Base-by-base conservation (phyloP, 2,888 invertebrate genomes). In the Oasisia sp. region DNA sequence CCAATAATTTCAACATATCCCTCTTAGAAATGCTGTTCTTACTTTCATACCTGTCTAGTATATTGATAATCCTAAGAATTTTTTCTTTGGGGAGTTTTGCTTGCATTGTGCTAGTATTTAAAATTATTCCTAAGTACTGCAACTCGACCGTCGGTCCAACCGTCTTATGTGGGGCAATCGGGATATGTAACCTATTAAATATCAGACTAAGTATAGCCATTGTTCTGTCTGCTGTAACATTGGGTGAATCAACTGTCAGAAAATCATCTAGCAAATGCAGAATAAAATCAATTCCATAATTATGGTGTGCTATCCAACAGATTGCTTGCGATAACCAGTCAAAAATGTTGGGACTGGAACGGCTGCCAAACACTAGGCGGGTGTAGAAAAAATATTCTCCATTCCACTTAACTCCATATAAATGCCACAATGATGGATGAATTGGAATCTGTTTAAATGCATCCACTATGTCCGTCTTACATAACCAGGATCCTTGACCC, bases 81-180 rank as follows among this genome's bases (percentile, higher is more conserved):
- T 74, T 74, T 1, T 27, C 74, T 74, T 74, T 7, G 27, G 74
- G 74, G 1, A 74, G n/a, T n/a, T 27, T 74, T 19, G 19, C 27
- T 74, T 74, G 7, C 74, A 74, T 27, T n/a, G 27, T 74, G 74
- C n/a, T n/a, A 50, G 50, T 74, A n/a, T 74, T 19, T 74, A 74
- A 74, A n/a, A 74, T 74, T 27, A 74, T 74, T n/a, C 74, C 74
- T 74, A 74, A 74, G 27, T 74, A 74, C 74, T 74, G 74, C n/a
- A 74, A 74, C 74, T 74, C 74, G 27, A 74, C 27, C 7, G 74
- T 74, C 19, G 74, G 74, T 19, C 74, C 74, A 7, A 74, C 74
- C n/a, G 74, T 74, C 74, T 74, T 74, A 74, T 74, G 27, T 74
- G 74, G 74, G 74, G 74, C 27, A 27, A 74, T 74, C 74, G 74